Evolutionary conservation across 1,140 invertebrate genomes (phyloP).

Genomic region (Riptortus pedestris): DNA sequence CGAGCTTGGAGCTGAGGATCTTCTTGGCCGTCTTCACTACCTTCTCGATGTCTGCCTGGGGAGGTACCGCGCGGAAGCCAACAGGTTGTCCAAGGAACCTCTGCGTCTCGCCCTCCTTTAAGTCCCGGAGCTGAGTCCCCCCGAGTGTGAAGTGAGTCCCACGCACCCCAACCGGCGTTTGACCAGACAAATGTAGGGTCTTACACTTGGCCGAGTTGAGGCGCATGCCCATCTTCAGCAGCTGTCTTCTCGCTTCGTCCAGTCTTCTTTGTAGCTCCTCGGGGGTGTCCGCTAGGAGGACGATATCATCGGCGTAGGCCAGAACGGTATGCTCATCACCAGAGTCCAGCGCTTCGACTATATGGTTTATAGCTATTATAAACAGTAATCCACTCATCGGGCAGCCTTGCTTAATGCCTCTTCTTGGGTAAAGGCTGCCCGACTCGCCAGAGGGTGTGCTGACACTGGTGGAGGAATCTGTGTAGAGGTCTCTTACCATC

Average conservation of each 20-base stretch:
- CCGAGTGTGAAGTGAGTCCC: not conserved
- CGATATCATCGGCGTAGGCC: constrained; percentile 10
- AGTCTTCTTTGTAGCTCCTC: not conserved
- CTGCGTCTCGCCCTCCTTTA: constrained; percentile 31
- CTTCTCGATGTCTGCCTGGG: constrained; percentile 24
- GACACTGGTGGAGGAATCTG: not conserved
- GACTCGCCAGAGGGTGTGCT: constrained; percentile 25
- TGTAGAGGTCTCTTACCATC: constrained; percentile 26
- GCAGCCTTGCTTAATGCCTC: constrained; percentile 38
- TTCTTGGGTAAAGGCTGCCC: constrained; percentile 31
- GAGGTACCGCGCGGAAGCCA: constrained; percentile 30
- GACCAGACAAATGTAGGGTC: not conserved
- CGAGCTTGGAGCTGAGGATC: constrained; percentile 32
- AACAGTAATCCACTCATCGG: constrained; percentile 38
- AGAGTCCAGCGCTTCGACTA: constrained; percentile 22
- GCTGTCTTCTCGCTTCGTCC: not conserved
- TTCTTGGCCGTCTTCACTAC: constrained; percentile 4
- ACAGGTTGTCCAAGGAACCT: constrained; percentile 34
- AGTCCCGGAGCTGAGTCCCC: not conserved
- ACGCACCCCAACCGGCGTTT: not conserved
- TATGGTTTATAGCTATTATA: constrained; percentile 37
- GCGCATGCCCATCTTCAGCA: not conserved
- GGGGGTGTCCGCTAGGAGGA: not conserved
- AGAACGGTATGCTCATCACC: constrained; percentile 9
- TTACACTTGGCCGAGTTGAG: constrained; percentile 6